Percentiles rank a stretch among this genome's conserved stretches.
Evolutionary conservation across 2,888 invertebrate genomes (phyloP).

Genomic region (Philereme vetulata): DNA sequence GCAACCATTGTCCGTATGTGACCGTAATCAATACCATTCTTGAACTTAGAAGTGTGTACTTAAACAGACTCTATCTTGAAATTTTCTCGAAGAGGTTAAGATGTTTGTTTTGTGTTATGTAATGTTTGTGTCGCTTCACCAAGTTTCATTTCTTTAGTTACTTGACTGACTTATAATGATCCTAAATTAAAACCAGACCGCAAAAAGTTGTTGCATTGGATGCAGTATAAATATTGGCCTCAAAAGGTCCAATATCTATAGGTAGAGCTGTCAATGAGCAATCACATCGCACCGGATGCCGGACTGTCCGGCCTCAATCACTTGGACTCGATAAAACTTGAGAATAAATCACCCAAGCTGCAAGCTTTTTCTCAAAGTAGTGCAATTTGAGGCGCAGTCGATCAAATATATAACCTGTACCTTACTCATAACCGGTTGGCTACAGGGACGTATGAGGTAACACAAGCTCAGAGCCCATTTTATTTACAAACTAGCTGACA

Average conservation of each 20-base stretch:
- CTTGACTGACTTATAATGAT: no score
- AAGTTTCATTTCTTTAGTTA: no score
- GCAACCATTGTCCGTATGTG: constrained; percentile 59
- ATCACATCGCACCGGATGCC: constrained; percentile 18
- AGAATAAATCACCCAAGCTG: constrained; percentile 17
- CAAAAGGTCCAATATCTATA: background rate
- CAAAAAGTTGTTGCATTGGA: no score
- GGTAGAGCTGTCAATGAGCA: constrained; percentile 10
- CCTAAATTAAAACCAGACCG: no score
- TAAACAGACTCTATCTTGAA: constrained; percentile 45
- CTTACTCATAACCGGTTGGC: no score
- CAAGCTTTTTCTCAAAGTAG: constrained; percentile 13
- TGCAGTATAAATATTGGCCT: no score
- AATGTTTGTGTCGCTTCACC: no score
- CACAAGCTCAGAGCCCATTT: no score
- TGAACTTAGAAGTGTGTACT: constrained; percentile 56
- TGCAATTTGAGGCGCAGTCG: background rate
- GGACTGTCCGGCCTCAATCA: constrained; percentile 21
- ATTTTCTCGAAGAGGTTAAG: constrained; percentile 4
- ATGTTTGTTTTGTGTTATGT: no score
- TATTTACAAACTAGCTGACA: no score
- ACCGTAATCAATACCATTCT: constrained; percentile 69
- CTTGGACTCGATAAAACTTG: constrained; percentile 19
- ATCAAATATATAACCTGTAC: background rate
- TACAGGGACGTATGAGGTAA: no score